Percentiles rank a stretch among this genome's conserved stretches.
phyloP scores from a whole-genome alignment of 2,888 invertebrate genomes.

The Limnephilus rhombicus region DNA sequence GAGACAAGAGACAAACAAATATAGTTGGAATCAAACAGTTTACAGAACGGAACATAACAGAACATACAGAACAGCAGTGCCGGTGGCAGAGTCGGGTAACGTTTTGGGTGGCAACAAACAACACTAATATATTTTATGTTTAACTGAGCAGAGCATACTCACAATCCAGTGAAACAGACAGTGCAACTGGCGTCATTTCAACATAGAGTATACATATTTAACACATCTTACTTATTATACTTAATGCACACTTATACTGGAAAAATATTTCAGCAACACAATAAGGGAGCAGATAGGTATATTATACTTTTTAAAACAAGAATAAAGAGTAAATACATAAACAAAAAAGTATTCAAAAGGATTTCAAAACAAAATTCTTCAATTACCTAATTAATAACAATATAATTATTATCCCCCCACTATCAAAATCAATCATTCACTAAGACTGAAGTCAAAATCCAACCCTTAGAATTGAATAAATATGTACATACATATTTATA shows the following conservation, averaged over 20 bases:
- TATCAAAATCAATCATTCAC: background rate
- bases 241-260: background rate
- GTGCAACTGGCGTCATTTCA: constrained; percentile 60
- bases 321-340: background rate
- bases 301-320: background rate
- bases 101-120: constrained; percentile 54
- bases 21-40: constrained; percentile 63
- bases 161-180: constrained; percentile 49
- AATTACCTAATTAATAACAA: background rate
- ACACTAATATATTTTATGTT: background rate
- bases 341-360: background rate
- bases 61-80: constrained; percentile 35
- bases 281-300: background rate
- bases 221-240: background rate
- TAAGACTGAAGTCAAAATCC: background rate
- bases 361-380: background rate
- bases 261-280: background rate
- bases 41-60: background rate
- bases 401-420: background rate
- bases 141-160: constrained; percentile 13
- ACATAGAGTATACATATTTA: background rate
- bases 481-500: background rate
- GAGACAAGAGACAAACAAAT: constrained; percentile 75
- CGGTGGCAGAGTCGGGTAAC: constrained; percentile 29
- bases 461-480: background rate